Base-by-base conservation (phyloP, 1,140 invertebrate genomes). In the Drosophila bifasciata region DNA sequence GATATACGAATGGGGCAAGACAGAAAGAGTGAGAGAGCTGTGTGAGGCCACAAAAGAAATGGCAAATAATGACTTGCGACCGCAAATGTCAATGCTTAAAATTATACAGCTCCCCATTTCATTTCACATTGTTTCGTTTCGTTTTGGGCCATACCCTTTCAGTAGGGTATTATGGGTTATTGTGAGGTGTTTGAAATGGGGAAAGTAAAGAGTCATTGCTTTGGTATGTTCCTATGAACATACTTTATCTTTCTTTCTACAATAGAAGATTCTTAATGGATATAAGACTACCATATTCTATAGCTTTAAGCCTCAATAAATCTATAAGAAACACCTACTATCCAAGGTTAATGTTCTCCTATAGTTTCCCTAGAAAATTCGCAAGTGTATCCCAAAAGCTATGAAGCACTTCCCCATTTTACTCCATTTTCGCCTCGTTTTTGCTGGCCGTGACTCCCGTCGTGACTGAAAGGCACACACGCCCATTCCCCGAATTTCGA, bases 61-160 rank as follows among this genome's bases (percentile, higher is more conserved):
- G 43, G 52, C 70, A 76, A 88, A 83, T 88, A 88, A 88, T 88
- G 83, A 88, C 84, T 83, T 68, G 84, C 72, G 66, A 88, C 84
- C 83, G 71, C 84, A 88, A 88, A 88, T 88, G 83, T 88, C 83
- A 88, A 88, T 88, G 83, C 83, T 83, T 89, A 83, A 88, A 88
- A 88, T 88, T 88, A 88, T 88, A 88, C 75, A 83, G 79, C 75
- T 70, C 62, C 62, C 62, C 58, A 61, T 68, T 70, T 77, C 68
- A 64, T 49, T 64, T 63, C 67, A 66, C 58, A 59, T 74, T 48
- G 52, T 58, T 75, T 58, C 52, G 57, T 21, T 67, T n/a, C 61
- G 39, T 46, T 66, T 67, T 53, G 64, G 64, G 40, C 40, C 41
- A 13, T 36, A 36, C 32, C 32, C 62, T 52, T 67, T 23, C 64